Evolutionary conservation across 1,140 invertebrate genomes (phyloP), one percentile per base, ranked within the genome.

Genomic region (Drosophila nigrodunni): DNA sequence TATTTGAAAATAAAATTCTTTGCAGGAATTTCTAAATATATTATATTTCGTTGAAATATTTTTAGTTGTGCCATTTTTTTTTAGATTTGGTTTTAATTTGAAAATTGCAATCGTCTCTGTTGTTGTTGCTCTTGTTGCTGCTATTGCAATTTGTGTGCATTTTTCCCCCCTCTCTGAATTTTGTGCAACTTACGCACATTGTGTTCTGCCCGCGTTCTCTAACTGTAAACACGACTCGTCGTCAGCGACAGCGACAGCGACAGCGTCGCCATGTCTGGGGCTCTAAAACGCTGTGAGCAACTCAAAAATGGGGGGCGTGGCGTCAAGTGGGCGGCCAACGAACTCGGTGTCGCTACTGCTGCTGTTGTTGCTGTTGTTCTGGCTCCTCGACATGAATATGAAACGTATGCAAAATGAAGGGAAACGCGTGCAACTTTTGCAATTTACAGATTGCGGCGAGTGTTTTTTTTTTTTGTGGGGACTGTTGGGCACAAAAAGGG

Each of bases 341-440:
- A 82, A 76, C 79, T 75, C 71, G 35, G 2, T 68, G 54, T n/a
- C 39, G 34, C 6, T 30, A 37, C 7, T 35, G 43, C 30, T 47
- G 44, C 18, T 30, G 41, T 11, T 50, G 58, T 6, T 49, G 34
- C 9, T 37, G 64, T 52, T 55, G 47, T 54, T 78, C 60, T 43
- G 18, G 66, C 82, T 71, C 55, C 79, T 47, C 83, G 70, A 83
- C 85, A 80, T 80, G 80, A 89, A 89, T 83, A 88, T 82, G 83
- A 88, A 87, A 80, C 79, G 83, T 80, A 87, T 88, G 83, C 75
- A 88, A 88, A 88, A 87, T 71, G 77, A 82, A 70, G 83, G 83
- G 83, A 88, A 82, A 88, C 70, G 77, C 83, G 81, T 59, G 68
- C 77, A 77, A 79, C 68, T 79, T 78, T 76, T 75, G 73, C 68